Percentiles rank a stretch among this genome's conserved stretches.
These are phyloP conservation scores for Parapsyche elsis DNA, from an alignment of 1,140 invertebrate genomes.

Conservation along the genomic window DNA sequence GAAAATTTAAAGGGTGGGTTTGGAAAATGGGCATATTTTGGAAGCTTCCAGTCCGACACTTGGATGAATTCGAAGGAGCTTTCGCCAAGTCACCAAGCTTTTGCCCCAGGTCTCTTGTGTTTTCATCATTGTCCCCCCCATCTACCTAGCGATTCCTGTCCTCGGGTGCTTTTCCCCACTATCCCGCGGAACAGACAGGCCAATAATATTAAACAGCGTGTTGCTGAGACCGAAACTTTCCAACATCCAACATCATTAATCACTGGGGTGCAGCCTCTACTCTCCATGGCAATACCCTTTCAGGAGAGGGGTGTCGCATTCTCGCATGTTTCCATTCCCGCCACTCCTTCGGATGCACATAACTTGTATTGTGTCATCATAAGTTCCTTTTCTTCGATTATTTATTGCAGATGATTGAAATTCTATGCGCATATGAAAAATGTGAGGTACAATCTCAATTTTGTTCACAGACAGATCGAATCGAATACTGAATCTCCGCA, in stretches of 20 bases:
- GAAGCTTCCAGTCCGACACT: not conserved
- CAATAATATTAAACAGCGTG: constrained; percentile 25
- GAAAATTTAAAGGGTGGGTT: no score
- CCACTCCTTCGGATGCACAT: not conserved
- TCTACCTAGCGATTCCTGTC: not conserved
- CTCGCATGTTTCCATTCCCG: not conserved
- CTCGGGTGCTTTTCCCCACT: not conserved
- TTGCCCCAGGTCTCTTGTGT: not conserved
- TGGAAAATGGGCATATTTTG: not conserved
- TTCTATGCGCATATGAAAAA: no score
- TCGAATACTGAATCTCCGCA: no score
- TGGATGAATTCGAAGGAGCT: not conserved
- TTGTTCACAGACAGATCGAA: no score
- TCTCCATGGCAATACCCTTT: not conserved
- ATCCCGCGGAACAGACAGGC: not conserved
- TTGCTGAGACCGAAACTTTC: not conserved
- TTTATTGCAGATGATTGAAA: no score
- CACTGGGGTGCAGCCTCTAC: not conserved
- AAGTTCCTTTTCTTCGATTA: not conserved
- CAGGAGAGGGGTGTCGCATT: not conserved
- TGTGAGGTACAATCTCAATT: no score
- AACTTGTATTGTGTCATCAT: not conserved
- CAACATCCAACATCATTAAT: not conserved
- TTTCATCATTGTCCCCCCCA: not conserved
- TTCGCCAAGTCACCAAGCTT: not conserved